Evolutionary conservation across 2,797 vertebrate genomes (phyloP), one percentile per base, ranked within the genome.

Genomic region (Acipenser transmontanus): DNA sequence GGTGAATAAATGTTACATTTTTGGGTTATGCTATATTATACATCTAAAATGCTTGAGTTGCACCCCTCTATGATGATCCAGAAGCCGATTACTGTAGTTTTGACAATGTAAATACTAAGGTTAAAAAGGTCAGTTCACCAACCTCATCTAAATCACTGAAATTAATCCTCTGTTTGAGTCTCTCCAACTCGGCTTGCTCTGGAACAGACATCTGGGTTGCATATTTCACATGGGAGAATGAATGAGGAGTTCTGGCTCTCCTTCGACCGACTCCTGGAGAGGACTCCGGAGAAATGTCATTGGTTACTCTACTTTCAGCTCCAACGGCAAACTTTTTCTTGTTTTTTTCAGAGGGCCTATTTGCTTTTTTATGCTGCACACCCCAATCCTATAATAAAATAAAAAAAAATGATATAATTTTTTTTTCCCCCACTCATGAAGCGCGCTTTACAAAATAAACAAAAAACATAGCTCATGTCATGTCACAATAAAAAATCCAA

Each of bases 121-220:
- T 4, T 4, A 34, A 34, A 34, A 34, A 34, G 4, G 34, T 34
- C 34, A 34, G 34, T n/a, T 51, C 13, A 82, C 88, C 82, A 82
- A 99, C 97, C 95, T 99, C 96, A 82, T 99, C 97, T 77, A 98
- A 83, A 82, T 99, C 97, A 71, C 94, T 93, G 82, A 99, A 99
- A 80, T 98, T 97, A 74, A 99, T 98, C 78, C 92, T 89, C 81
- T 99, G 97, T 54, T 95, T 95, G 57, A 99, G 92, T 60, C 90
- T 94, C 71, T 99, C 97, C 49, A 99, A 82, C 68, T 99, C 97
- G 65, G 96, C 93, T 79, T 98, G 97, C 79, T 99, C 97, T 9
- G 97, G 96, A 68, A 95, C 95, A 70, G 97, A 99, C 94, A 97
- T 97, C 76, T 98, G 97, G 47, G 94, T 95, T 75, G 91, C 71